Percentiles rank a stretch among this genome's conserved stretches.
Evolutionary conservation across 2,888 invertebrate species (phyloP).

Genomic region (Bombylius discolor): DNA sequence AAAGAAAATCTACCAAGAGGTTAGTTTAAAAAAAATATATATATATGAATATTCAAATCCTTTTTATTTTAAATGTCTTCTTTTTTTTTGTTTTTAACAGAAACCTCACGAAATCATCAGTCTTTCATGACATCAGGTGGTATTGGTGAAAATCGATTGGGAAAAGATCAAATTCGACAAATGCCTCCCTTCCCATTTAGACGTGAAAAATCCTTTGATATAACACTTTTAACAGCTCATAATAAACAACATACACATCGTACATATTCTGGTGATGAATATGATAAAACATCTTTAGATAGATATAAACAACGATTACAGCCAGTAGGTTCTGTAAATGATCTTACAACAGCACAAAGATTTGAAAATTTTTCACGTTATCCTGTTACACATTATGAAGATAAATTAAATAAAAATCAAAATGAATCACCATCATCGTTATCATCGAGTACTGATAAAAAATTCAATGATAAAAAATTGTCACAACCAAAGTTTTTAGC

Average conservation of each 20-base stretch:
- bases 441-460: not conserved
- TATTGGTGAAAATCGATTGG: too few species aligned
- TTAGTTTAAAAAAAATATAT: not conserved
- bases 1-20: not conserved
- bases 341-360: not conserved
- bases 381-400: too few species aligned
- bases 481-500: conserved; percentile 4
- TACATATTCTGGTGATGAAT: not conserved
- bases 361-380: too few species aligned
- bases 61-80: too few species aligned
- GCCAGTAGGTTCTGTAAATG: not conserved
- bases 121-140: not conserved
- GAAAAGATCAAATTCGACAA: too few species aligned
- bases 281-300: not conserved
- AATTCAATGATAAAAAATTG: conserved; percentile 3
- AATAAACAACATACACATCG: not conserved
- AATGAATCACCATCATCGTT: not conserved
- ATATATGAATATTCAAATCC: too few species aligned
- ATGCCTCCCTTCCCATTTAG: conserved; percentile 1
- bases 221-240: conserved; percentile 5
- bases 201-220: conserved; percentile 14
- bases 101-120: too few species aligned
- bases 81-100: too few species aligned
- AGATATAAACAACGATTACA: not conserved
- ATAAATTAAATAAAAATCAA: not conserved